Evolutionary conservation across 2,888 invertebrate genomes (phyloP).

Genomic region (Nymphalis polychloros): DNA sequence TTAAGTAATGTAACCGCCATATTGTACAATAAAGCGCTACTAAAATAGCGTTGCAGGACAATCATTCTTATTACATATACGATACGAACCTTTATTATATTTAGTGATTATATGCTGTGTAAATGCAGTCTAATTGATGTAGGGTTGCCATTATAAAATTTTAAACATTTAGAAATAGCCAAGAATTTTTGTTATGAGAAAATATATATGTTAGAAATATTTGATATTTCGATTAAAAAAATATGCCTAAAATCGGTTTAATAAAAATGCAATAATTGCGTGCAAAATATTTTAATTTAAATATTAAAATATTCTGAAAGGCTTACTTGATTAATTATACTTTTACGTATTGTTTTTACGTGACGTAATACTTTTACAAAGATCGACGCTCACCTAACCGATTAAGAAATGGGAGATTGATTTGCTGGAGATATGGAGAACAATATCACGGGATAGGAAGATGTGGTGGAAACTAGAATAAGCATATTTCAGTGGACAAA

Average conservation of each 20-base stretch:
- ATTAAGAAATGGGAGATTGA: no score
- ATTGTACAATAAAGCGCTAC: slow-evolving; percentile 5
- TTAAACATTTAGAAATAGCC: neutral
- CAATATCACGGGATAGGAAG: neutral
- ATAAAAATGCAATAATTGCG: no score
- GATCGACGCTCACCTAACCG: no score
- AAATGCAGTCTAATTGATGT: slow-evolving; percentile 12
- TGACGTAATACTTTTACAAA: no score
- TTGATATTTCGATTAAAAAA: no score
- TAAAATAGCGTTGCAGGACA: neutral
- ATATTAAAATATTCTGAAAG: no score
- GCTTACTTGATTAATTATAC: no score
- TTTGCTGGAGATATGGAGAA: no score
- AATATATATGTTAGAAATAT: neutral
- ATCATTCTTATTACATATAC: slow-evolving; percentile 6
- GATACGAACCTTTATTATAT: neutral
- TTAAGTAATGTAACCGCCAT: slow-evolving; percentile 18
- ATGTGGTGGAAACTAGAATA: neutral
- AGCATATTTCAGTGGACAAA: neutral
- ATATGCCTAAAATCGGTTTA: no score
- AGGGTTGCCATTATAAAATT: slow-evolving; percentile 3
- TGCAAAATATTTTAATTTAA: no score
- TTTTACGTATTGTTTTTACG: no score
- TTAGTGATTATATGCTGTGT: neutral
- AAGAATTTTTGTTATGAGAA: neutral